phyloP scores from a whole-genome alignment of 2,797 vertebrate species.

The Neopelma chrysocephalum region DNA sequence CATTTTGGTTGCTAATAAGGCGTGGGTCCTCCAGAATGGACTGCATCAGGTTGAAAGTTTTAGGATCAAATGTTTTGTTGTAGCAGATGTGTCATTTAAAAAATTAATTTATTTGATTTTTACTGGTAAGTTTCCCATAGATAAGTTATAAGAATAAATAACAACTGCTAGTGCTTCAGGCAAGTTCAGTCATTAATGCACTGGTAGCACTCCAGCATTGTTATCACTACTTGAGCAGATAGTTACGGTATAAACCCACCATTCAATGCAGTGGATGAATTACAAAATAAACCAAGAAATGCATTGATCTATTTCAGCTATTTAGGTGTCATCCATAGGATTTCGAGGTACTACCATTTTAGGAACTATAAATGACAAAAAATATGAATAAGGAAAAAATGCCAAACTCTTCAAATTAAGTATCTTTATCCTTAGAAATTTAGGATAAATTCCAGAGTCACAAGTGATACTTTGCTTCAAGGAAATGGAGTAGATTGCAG shows the following conservation, averaged over 20 bases:
- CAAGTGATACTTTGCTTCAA: neutral
- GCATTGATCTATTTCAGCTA: neutral
- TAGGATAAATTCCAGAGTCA: neutral
- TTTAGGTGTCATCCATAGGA: neutral
- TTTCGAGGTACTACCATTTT: neutral
- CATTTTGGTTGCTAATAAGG: neutral
- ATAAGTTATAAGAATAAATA: neutral
- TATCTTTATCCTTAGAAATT: neutral
- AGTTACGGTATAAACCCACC: neutral
- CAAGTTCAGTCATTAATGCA: neutral
- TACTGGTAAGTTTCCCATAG: neutral
- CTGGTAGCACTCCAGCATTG: neutral
- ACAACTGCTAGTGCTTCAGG: neutral
- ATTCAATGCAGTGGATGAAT: neutral
- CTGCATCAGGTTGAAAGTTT: neutral
- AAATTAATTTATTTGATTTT: neutral
- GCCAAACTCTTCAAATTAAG: accelerated
- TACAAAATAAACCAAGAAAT: neutral
- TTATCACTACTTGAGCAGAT: neutral
- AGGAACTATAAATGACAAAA: neutral
- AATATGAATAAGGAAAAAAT: neutral
- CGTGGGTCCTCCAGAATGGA: neutral
- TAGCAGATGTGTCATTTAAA: neutral
- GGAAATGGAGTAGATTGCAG: neutral
- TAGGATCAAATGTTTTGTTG: neutral